Base-by-base conservation (phyloP, 2,888 invertebrate genomes). In the Gastracanthus pulcherrimus region DNA sequence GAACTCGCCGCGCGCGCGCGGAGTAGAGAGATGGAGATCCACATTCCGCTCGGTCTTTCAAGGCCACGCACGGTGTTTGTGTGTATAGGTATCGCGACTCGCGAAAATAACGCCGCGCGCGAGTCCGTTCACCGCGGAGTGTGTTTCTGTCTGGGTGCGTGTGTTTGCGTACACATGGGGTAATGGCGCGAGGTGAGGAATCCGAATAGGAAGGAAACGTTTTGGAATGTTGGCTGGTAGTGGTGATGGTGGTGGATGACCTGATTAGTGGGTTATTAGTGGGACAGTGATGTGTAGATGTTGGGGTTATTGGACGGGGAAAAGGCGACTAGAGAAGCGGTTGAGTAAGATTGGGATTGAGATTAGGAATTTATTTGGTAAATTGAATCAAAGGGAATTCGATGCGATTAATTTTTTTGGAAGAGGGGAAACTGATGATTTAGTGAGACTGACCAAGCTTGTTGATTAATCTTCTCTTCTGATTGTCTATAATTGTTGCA, bases 41-140 rank as follows among this genome's bases (percentile, higher is more conserved):
- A 71, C 79, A 82, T 82, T 82, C 79, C 79, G 67, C 26, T 64
- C 78, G 70, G 64, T 74, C 74, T 26, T 70, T 60, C 78, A 78
- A 82, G 82, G 82, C 82, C 78, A 78, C 41, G 29, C 62, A 11
- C 23, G 23, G 60, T 45, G 41, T 55, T 67, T 45, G 38, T 48
- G 48, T 58, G 62, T 31, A 19, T 23, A n/a, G 67, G 19, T 48
- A 19, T n/a, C 7, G 38, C 31, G 19, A 41, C 64, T 74, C 23
- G 67, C 29, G 69, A 72, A 79, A 72, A 79, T 55, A 51, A 9
- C 75, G 23, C 38, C 26, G 41, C 58, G 38, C 23, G 71, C 26
- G 75, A 67, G 71, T 51, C 41, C 72, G 45, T 70, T 77, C 77
- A 70, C 70, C 62, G 77, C 6, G 3, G 23, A 48, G 48, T 48